phyloP scores from a whole-genome alignment of 2,888 invertebrate species.

The Druceiella hillmani region DNA sequence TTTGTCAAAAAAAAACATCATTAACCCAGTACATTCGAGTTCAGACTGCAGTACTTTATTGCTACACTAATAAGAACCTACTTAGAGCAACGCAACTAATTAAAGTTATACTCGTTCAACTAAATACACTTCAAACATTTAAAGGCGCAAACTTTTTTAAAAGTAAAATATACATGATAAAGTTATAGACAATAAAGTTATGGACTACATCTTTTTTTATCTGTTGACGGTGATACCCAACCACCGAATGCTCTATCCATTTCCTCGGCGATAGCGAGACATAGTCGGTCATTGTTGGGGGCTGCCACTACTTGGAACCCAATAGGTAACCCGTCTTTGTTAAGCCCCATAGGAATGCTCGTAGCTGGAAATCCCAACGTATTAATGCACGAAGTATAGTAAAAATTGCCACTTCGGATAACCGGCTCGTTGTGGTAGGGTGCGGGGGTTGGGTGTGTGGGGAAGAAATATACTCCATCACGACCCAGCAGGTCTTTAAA shows the following conservation, averaged over 20 bases:
- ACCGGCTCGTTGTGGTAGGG: slow-evolving; percentile 86
- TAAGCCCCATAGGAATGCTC: slow-evolving; percentile 79
- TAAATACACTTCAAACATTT: no score
- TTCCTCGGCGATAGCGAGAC: slow-evolving; percentile 83
- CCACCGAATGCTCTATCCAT: slow-evolving; percentile 87
- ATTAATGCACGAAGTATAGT: slow-evolving; percentile 84
- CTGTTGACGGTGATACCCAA: slow-evolving; percentile 67
- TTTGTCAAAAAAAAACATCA: no score
- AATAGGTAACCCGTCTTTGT: slow-evolving; percentile 75
- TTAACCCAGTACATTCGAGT: no score
- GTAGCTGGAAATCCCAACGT: slow-evolving; percentile 84
- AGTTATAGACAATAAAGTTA: no score
- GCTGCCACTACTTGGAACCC: slow-evolving; percentile 84
- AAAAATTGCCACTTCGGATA: slow-evolving; percentile 75
- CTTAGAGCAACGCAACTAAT: no score
- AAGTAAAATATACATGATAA: no score
- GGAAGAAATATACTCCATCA: slow-evolving; percentile 83
- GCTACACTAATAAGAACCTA: no score
- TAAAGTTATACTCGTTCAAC: no score
- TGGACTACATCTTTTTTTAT: no score
- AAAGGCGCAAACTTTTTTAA: no score
- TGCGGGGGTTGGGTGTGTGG: slow-evolving; percentile 84
- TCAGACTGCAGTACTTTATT: no score
- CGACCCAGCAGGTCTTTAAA: slow-evolving; percentile 70
- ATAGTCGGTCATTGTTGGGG: slow-evolving; percentile 76